Evolutionary conservation across 2,888 invertebrate species (phyloP), one percentile per base, ranked within the genome.

Genomic region (Heterodera filipjevi): DNA sequence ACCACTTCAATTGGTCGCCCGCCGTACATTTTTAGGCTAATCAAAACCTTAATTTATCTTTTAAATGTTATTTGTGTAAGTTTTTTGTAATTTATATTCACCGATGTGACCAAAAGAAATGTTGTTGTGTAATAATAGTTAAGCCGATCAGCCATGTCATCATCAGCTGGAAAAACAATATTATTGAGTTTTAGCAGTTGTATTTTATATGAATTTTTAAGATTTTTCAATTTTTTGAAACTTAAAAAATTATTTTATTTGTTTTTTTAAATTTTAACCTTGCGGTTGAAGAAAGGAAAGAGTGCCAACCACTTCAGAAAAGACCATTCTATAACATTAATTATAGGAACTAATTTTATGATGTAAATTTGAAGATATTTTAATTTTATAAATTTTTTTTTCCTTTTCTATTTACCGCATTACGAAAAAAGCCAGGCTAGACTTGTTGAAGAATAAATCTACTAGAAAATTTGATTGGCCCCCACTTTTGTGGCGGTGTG

Each of bases 101-200:
- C 88, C 68, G 91, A 90, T 79, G 90, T 90, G 76, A 91, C 89
- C 79, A 91, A 89, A 81, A 91, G 88, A 79, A 91, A 89, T 77
- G 91, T 90, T 76, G 90, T 90, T n/a, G 91, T 91, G 87, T 91
- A 91, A 78, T 91, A 90, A 82, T 91, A 91, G 85, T 84, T 90
- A 80, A 91, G 86, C 59, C 91, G 85, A 84, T 91, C 91, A 70
- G 86, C 84, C 53, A 89, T 87, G 80, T 89, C 89, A 78, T 89
- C 89, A 80, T 89, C 89, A 22, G 75, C 75, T 75, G 14, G 22
- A 64, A 71, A 30, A 8, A 30, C 27, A 71, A 71, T 30, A 71
- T 49, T 44, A 44, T 44, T 44, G 12, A 12, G 8, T 44, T 44
- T 44, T 10, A 44, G 44, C 12, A n/a, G n/a, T n/a, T n/a, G n/a